Percentiles rank a stretch among this genome's conserved stretches.
Evolutionary conservation across 2,113 vertebrate species (phyloP).

Genomic region (Ranitomeya variabilis): DNA sequence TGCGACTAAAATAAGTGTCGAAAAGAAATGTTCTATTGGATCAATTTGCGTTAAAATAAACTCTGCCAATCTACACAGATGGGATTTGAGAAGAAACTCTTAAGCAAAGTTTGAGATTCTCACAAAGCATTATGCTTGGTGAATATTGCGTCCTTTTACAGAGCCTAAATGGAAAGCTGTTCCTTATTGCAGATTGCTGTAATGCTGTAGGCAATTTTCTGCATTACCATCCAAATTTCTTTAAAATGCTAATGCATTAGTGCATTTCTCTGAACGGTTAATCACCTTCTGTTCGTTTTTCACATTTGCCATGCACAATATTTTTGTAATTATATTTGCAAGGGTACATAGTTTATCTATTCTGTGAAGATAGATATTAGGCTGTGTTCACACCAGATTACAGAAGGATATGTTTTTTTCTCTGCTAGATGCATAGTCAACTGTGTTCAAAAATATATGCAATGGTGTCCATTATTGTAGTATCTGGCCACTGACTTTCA

Average conservation of each 20-base stretch:
- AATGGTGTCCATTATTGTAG: background rate
- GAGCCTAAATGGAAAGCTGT: slow-evolving; percentile 24
- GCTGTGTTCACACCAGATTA: background rate
- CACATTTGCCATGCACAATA: slow-evolving; percentile 22
- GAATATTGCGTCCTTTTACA: slow-evolving; percentile 18
- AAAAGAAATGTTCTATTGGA: background rate
- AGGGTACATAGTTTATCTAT: background rate
- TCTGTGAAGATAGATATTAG: background rate
- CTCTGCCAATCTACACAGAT: background rate
- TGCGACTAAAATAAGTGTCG: background rate
- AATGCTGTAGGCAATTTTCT: slow-evolving; percentile 43
- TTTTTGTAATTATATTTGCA: background rate
- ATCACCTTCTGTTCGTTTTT: slow-evolving; percentile 26
- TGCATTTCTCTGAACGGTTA: slow-evolving; percentile 11
- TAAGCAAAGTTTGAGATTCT: slow-evolving; percentile 10
- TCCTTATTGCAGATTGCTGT: slow-evolving; percentile 19
- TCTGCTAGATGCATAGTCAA: background rate
- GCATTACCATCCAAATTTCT: slow-evolving; percentile 32
- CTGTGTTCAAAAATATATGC: background rate
- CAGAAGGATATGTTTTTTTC: background rate
- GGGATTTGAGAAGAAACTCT: background rate
- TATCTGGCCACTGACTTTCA: too few species aligned
- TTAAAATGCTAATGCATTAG: slow-evolving; percentile 46
- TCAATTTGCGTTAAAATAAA: background rate
- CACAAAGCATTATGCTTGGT: slow-evolving; percentile 1